phyloP scores from a whole-genome alignment of 2,888 invertebrate species.

The Leptinotarsa juncta region DNA sequence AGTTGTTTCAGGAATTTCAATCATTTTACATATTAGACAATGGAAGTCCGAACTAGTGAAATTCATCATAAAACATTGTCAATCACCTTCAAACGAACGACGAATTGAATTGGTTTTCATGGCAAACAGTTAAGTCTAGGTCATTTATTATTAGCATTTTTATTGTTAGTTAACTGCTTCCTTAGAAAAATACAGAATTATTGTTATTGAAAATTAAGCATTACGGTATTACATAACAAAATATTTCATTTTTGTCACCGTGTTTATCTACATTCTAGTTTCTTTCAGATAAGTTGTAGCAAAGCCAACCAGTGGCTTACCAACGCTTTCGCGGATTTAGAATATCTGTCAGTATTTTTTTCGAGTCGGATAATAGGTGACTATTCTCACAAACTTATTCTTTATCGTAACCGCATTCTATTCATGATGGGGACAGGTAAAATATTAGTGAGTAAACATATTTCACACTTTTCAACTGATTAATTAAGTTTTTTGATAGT shows the following conservation, averaged over 20 bases:
- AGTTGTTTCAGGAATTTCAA: too few species aligned
- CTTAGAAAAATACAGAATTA: conserved; percentile 13
- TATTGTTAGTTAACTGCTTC: conserved; percentile 27
- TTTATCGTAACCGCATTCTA: too few species aligned
- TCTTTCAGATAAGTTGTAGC: too few species aligned
- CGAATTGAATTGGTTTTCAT: conserved; percentile 20
- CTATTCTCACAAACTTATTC: too few species aligned
- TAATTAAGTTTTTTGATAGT: too few species aligned
- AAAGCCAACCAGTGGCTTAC: not conserved
- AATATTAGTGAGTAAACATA: too few species aligned
- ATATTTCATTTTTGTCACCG: not conserved
- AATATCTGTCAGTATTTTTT: not conserved
- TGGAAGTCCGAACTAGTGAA: too few species aligned
- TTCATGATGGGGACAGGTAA: too few species aligned
- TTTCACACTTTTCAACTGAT: too few species aligned
- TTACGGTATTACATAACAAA: conserved; percentile 16
- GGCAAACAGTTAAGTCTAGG: conserved; percentile 31
- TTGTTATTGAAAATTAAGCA: conserved; percentile 9
- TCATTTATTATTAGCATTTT: conserved; percentile 31
- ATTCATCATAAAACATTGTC: too few species aligned
- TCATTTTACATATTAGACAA: too few species aligned
- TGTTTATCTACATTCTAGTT: not conserved
- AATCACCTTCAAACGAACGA: not conserved
- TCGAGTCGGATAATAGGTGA: too few species aligned
- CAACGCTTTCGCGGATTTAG: not conserved